Evolutionary conservation across 2,797 vertebrate species (phyloP), one percentile per base, ranked within the genome.

Genomic region (Okamejei kenojei): DNA sequence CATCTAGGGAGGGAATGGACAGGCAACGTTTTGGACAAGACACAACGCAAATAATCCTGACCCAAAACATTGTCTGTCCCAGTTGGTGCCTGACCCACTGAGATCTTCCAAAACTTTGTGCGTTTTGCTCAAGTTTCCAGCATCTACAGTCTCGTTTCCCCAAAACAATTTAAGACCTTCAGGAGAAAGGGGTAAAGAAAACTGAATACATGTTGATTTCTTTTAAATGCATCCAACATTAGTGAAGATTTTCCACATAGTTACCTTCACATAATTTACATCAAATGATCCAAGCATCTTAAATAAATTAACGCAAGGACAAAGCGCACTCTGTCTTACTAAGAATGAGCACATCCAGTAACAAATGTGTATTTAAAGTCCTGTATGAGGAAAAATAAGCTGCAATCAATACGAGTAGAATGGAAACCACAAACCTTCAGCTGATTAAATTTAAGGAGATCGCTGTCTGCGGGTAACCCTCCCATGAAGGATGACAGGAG

Each of bases 361-460:
- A 15, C 23, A 15, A 1, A n/a, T 26, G 65, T 88, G 61, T 65
- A 65, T 6, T 88, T 65, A 32, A 13, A 29, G 15, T 21, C 15
- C 61, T 35, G 7, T 19, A 78, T 68, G 32, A 68, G 63, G 63
- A 58, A 29, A 68, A 17, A 84, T 23, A 35, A 88, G 63, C 58
- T 86, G n/a, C 61, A 63, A n/a, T 8, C n/a, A 88, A 35, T 65
- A 68, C 11, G 7, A 88, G 35, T 88, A n/a, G 63, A 35, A 88
- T 7, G 2, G 84, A 65, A 32, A 68, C 54, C 58, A 84, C 95
- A 94, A 94, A 99, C 99, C 97, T 99, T 99, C 94, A 99, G 97
- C 95, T 99, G 98, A 97, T 99, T 99, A 96, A 99, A 99, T 95
- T 99, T 99, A 93, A 99, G 97, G 95, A 99, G 96, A 96, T 99